Evolutionary conservation across 35 echinoderm and acorn worm genomes (phyloP), one percentile per base, ranked within the genome.

Genomic region (Chiridota heheva): DNA sequence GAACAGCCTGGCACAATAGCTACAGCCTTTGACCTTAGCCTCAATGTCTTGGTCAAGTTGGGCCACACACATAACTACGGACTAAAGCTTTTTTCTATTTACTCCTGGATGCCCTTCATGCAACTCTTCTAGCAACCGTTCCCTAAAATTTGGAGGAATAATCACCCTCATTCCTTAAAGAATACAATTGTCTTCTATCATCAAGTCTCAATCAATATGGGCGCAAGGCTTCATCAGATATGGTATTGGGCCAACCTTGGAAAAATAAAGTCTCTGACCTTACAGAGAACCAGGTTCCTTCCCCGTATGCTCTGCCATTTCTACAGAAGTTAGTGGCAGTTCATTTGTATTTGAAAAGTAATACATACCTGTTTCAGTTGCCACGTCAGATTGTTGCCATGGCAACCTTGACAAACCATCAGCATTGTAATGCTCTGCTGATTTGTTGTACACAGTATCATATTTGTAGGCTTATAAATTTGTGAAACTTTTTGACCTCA

Each of bases 121-220:
- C 20, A 73, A 27, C 25, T 73, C 69, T 18, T 73, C 40, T 25
- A 73, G 20, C 38, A 42, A 34, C 39, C 69, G 28, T 4, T 7
- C 10, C 15, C 69, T 25, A 48, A 73, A 44, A 4, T 20, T 7
- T 25, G 69, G 3, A 20, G 37, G 69, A 73, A 73, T 73, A 25
- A 73, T 43, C 25, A 48, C 69, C 39, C 69, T 73, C 69, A 73
- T 45, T 36, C 69, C 69, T 20, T 43, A 73, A 37, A 73, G 42
- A 44, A 73, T 48, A 43, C 69, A 73, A 4, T 43, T 25, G 29
- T 73, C 40, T 30, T 45, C 69, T 32, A 73, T 73, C 69, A 67
- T 67, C 40, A 8, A 7, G 63, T 36, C 63, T 67, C 4, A 67
- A 29, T 36, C 33, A 67, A 20, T 67, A 67, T 36, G 63, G 25